Base-by-base conservation (phyloP, 2,113 vertebrate genomes). In the Passer domesticus region DNA sequence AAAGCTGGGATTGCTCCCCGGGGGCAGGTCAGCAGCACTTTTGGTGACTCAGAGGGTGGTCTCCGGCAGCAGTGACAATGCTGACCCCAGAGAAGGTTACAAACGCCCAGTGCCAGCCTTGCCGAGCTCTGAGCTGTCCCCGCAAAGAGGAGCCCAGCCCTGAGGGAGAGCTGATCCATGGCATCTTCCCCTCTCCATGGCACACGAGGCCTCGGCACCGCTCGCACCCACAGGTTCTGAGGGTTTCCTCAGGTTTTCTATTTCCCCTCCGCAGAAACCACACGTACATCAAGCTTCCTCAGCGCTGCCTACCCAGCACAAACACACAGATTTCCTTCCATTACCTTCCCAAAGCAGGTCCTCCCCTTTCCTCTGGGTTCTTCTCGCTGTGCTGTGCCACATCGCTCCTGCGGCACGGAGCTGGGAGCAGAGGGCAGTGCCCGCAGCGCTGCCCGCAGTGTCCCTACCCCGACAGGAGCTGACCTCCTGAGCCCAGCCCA, bases 191-290 rank as follows among this genome's bases (percentile, higher is more conserved):
- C 52, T 62, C 18, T 84, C 55, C 24, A 1, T 0, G 6, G 76
- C 1, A 0, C 0, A 27, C 0, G 37, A 44, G 41, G 20, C 11
- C 49, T 46, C 18, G 1, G 21, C 10, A 21, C 35, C 0, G 1
- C 68, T 85, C 70, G 23, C 60, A 88, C 44, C 21, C 37, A 6
- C 5, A 30, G 11, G 6, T 21, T 41, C 9, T 10, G 63, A 87
- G 10, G 39, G 15, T 14, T 73, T 73, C 24, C 5, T 16, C 46
- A 15, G 27, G 2, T 68, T n/a, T 89, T 66, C 52, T 59, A 39
- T 23, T 52, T 78, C 75, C 46, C 24, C 72, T 66, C 53, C 1
- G 2, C 27, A 76, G n/a, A 79, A 68, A 70, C 15, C 22, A 43
- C 21, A 8, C 13, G 0, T 9, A 30, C 9, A 7, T 30, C 25